Conservation (phyloP, 92 coral and sea anemone genomes). For the Epizoanthus fatuus region DNA sequence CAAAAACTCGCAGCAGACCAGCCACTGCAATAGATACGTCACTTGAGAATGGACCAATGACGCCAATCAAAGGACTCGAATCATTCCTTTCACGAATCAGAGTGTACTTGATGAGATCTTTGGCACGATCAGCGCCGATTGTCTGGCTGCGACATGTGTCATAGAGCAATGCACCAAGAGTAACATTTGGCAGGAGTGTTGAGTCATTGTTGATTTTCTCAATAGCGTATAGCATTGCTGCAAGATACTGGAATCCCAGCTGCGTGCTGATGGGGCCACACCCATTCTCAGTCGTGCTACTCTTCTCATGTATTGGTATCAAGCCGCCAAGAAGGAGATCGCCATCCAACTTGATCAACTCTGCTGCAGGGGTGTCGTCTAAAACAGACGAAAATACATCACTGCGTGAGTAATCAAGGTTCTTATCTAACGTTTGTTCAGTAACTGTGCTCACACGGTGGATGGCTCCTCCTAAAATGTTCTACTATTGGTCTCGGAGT, state of each 20-base stretch:
- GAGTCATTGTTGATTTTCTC: slow-evolving; percentile 86
- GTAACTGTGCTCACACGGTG: too few relatives aligned
- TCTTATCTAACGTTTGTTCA: too few relatives aligned
- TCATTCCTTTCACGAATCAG: slow-evolving; percentile 41
- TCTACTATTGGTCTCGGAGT: too few relatives aligned
- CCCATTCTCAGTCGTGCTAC: slow-evolving; percentile 76
- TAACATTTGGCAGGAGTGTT: slow-evolving; percentile 82
- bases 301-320: slow-evolving; percentile 85
- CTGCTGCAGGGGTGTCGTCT: background rate
- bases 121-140: slow-evolving; percentile 96
- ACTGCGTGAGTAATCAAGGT: too few relatives aligned
- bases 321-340: slow-evolving; percentile 91
- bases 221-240: slow-evolving; percentile 92
- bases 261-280: slow-evolving; percentile 89
- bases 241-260: slow-evolving; percentile 95
- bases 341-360: slow-evolving; percentile 56
- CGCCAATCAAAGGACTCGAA: slow-evolving; percentile 72
- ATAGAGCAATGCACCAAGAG: slow-evolving; percentile 90
- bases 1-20: slow-evolving; percentile 92
- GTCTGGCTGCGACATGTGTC: slow-evolving; percentile 98
- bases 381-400: background rate
- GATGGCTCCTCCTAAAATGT: too few relatives aligned
- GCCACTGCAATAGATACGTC: slow-evolving; percentile 95
- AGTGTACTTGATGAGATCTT: slow-evolving; percentile 87
- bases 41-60: slow-evolving; percentile 92